Percentiles rank a stretch among this genome's conserved stretches.
These are phyloP conservation scores for Pseudomyrmex flavicornis DNA, from an alignment of 1,140 invertebrate species.

Conservation along the genomic window DNA sequence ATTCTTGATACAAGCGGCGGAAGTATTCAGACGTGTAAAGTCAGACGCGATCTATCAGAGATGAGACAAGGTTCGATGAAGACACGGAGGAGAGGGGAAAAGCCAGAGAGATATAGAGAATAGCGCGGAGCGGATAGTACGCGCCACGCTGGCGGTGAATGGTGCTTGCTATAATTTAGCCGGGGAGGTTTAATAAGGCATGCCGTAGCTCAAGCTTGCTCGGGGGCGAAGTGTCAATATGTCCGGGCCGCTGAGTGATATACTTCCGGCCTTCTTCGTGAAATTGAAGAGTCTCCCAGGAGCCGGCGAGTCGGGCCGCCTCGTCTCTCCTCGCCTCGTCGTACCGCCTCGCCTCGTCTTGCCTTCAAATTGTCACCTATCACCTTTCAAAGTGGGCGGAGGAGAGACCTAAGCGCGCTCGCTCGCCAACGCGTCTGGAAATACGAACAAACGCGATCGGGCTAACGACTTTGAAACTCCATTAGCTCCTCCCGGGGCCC, in stretches of 20 bases:
- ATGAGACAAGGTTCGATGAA: conserved; percentile 40
- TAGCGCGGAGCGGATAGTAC: background rate
- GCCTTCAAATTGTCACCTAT: conserved; percentile 63
- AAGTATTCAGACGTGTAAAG: background rate
- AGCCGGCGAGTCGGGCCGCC: conserved; percentile 25
- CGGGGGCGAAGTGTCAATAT: conserved; percentile 80
- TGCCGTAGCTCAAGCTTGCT: conserved; percentile 76
- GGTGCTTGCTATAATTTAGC: conserved; percentile 81
- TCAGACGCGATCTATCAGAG: conserved; percentile 6
- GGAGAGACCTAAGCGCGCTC: background rate
- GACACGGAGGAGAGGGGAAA: background rate
- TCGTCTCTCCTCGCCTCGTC: background rate
- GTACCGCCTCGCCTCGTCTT: conserved; percentile 15
- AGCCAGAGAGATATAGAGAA: background rate
- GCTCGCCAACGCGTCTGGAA: background rate
- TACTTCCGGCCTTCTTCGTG: conserved; percentile 79
- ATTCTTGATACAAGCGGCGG: background rate
- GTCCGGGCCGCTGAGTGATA: conserved; percentile 82
- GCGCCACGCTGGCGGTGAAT: conserved; percentile 61
- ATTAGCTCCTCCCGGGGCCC: conserved; percentile 27
- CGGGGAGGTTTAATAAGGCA: conserved; percentile 81
- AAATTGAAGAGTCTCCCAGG: conserved; percentile 79
- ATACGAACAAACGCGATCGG: conserved; percentile 52
- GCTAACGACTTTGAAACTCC: conserved; percentile 66
- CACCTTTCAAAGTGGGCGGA: conserved; percentile 67